Percentiles rank a stretch among this genome's conserved stretches.
Conservation (phyloP, 2,888 invertebrate species). For the Aspidiotus destructor region DNA sequence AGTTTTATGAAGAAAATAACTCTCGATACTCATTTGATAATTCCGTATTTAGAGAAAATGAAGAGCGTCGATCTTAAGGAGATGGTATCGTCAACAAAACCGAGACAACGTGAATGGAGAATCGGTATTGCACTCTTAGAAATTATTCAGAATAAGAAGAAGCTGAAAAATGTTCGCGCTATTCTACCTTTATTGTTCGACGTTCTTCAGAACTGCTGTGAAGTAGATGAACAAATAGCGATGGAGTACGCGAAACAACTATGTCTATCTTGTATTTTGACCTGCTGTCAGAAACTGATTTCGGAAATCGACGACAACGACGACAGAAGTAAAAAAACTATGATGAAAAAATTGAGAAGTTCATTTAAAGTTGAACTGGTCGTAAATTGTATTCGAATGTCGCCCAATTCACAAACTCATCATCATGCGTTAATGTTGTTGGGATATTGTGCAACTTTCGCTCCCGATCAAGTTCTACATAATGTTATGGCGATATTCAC, state of each 20-base stretch:
- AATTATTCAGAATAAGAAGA: constrained; percentile 74
- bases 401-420: constrained; percentile 90
- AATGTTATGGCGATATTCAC: constrained; percentile 96
- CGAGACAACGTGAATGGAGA: constrained; percentile 61
- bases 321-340: constrained; percentile 45
- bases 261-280: constrained; percentile 64
- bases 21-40: constrained; percentile 33
- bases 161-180: constrained; percentile 54
- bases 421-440: constrained; percentile 81
- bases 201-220: constrained; percentile 64
- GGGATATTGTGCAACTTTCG: constrained; percentile 63
- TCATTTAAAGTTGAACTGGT: constrained; percentile 60
- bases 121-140: constrained; percentile 70
- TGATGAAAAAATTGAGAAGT: constrained; percentile 35
- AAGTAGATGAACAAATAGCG: constrained; percentile 68
- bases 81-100: neutral
- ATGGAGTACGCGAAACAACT: constrained; percentile 85
- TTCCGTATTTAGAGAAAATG: constrained; percentile 34
- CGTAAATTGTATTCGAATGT: constrained; percentile 79
- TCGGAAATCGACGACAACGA: constrained; percentile 43
- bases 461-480: constrained; percentile 76
- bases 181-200: constrained; percentile 69
- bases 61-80: neutral
- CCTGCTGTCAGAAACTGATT: constrained; percentile 54
- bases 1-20: constrained; percentile 35